Percentiles rank a stretch among this genome's conserved stretches.
phyloP scores from a whole-genome alignment of 2,113 vertebrate genomes.

The Reinhardtius hippoglossoides region DNA sequence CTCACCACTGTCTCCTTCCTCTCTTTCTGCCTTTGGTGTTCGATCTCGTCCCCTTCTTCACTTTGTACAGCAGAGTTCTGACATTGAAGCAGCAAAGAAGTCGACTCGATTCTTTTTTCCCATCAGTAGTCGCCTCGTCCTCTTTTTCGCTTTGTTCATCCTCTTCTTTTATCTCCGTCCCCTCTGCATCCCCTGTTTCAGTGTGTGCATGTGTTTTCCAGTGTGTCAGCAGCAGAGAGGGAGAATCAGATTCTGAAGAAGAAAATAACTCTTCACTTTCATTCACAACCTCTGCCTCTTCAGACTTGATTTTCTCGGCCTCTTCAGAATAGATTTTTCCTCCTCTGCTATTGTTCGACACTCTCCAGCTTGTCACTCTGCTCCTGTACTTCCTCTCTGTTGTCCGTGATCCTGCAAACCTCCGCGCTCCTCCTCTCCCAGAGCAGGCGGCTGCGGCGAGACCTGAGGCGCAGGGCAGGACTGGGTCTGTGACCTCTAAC shows the following conservation, averaged over 20 bases:
- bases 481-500: conserved; percentile 34
- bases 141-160: conserved; percentile 7
- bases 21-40: not conserved
- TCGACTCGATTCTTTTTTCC: not conserved
- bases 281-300: conserved; percentile 5
- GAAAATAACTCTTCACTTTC: conserved; percentile 58
- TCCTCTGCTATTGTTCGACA: not conserved
- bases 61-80: not conserved
- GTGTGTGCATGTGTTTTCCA: conserved; percentile 47
- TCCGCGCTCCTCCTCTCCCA: conserved; percentile 61
- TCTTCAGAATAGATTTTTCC: not conserved
- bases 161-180: not conserved
- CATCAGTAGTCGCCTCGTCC: not conserved
- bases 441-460: conserved; percentile 77
- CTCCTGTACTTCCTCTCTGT: conserved; percentile 40
- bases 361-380: not conserved
- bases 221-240: conserved; percentile 66
- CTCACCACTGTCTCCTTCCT: not conserved
- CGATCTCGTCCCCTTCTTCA: not conserved
- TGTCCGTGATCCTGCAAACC: conserved; percentile 15
- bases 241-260: conserved; percentile 41
- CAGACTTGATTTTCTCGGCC: not conserved
- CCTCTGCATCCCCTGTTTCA: not conserved
- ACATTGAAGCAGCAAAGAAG: not conserved
- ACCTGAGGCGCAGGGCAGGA: conserved; percentile 75